Percentiles rank a stretch among this genome's conserved stretches.
phyloP scores from a whole-genome alignment of 2,113 vertebrate species.

The Cephalopholis sonnerati region DNA sequence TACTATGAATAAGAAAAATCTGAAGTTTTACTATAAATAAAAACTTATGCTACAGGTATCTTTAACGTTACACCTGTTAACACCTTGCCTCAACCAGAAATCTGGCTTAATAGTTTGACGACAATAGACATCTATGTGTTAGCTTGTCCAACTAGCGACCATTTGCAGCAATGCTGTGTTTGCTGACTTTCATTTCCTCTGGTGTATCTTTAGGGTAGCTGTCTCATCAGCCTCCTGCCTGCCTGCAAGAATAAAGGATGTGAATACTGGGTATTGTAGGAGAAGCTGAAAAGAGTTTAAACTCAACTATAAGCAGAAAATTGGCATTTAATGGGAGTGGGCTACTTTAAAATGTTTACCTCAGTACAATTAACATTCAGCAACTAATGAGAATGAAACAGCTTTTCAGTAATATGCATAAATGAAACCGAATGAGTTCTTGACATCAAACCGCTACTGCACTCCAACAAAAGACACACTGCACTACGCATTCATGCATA shows the following conservation, averaged over 20 bases:
- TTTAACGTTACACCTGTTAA: background rate
- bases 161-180: background rate
- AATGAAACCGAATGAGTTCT: conserved; percentile 1
- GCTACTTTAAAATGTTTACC: background rate
- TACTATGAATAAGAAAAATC: background rate
- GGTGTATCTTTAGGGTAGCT: background rate
- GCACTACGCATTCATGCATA: conserved; percentile 27
- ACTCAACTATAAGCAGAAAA: background rate
- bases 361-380: background rate
- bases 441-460: background rate
- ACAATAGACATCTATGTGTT: no score
- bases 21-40: background rate
- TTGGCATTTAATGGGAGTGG: background rate
- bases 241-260: background rate
- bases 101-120: background rate
- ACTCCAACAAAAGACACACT: conserved; percentile 15
- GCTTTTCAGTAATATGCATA: conserved; percentile 3
- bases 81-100: background rate
- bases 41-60: background rate
- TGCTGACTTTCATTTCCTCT: background rate
- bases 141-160: background rate
- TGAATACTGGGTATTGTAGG: background rate
- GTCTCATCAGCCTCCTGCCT: background rate
- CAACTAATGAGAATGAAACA: background rate
- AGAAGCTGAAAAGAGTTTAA: background rate